Percentiles rank a stretch among this genome's conserved stretches.
These are phyloP conservation scores for Drosophila navojoa DNA, from an alignment of 1,140 invertebrate species.

Conservation along the genomic window DNA sequence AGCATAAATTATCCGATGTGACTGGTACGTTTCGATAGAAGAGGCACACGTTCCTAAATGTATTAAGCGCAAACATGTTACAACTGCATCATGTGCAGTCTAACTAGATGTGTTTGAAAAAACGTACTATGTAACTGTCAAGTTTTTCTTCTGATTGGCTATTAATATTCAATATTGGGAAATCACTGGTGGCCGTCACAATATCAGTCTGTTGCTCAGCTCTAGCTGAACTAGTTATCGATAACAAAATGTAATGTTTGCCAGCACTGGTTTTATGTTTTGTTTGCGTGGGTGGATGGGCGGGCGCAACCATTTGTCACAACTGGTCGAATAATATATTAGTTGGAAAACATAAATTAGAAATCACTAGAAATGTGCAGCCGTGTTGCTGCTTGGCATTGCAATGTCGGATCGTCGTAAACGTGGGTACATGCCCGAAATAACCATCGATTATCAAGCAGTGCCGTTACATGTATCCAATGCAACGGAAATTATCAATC, in stretches of 20 bases:
- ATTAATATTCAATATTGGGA: not conserved
- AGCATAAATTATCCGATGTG: slow-evolving; percentile 12
- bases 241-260: slow-evolving; percentile 18
- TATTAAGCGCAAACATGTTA: not conserved
- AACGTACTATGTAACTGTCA: slow-evolving; percentile 2
- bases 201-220: not conserved
- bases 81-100: not conserved
- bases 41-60: not conserved
- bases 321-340: slow-evolving; percentile 77
- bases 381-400: slow-evolving; percentile 16
- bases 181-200: not conserved
- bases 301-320: slow-evolving; percentile 51
- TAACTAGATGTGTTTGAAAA: not conserved
- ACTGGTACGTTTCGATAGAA: slow-evolving; percentile 17
- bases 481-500: slow-evolving; percentile 33
- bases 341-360: slow-evolving; percentile 30
- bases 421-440: slow-evolving; percentile 40
- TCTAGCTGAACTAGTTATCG: slow-evolving; percentile 9
- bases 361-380: slow-evolving; percentile 47
- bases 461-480: slow-evolving; percentile 42
- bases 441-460: slow-evolving; percentile 63
- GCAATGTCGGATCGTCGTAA: slow-evolving; percentile 62
- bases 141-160: not conserved
- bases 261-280: slow-evolving; percentile 48
- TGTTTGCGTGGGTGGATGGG: slow-evolving; percentile 63